Evolutionary conservation across 2,113 vertebrate species (phyloP), one percentile per base, ranked within the genome.

Genomic region (Amblyopsis rosae): DNA sequence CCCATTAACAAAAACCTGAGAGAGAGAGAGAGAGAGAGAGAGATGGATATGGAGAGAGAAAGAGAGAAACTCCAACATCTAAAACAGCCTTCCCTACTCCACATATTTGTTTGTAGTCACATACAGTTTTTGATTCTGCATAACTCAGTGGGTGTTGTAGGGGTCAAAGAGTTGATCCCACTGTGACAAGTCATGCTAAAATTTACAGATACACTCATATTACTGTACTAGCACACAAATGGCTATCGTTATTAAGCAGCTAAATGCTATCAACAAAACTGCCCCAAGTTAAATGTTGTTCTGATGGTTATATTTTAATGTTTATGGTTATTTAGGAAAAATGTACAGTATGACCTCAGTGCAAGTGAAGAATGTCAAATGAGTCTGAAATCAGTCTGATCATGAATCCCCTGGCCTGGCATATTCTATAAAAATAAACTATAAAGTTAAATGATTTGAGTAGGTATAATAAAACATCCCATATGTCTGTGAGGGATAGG

Each of bases 341-440:
- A 79, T 81, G 67, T 88, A 89, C 85, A 88, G 61, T 79, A 82
- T 81, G 80, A 73, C 78, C 83, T 91, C 90, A 90, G 88, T 91
- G 88, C 90, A 91, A 80, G 73, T 85, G 80, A 82, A 81, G 81
- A 89, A 84, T 80, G 79, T 72, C 41, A 74, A 62, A 70, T 73
- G 81, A 80, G 58, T 69, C 69, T 67, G 72, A 76, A 59, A 70
- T 26, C 26, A 26, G 26, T 26, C 26, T 26, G 26, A 26, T 26
- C 26, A 26, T 26, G 26, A 26, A 26, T 79, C 61, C 72, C 71
- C 70, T 59, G 74, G 75, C 67, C 19, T 11, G 81, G 72, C 77
- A 67, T 72, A 45, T 73, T 78, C 65, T 82, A 77, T 70, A 79
- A 84, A 82, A 86, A 81, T 69, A 80, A 81, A 77, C 77, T 83